Base-by-base conservation (phyloP, 1,140 invertebrate species). In the Ericerus pela region DNA sequence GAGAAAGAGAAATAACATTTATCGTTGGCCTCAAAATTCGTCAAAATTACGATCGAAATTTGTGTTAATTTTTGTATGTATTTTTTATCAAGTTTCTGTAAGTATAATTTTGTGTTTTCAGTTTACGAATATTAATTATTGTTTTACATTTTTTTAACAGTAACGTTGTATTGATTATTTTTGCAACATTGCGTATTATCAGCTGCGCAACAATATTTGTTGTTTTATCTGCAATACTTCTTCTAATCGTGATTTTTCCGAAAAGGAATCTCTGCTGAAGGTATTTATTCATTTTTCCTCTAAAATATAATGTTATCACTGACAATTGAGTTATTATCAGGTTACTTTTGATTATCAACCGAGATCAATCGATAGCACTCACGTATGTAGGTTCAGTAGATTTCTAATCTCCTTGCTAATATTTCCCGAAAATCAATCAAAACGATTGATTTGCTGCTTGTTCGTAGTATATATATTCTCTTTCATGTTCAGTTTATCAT, bases 21-120 rank as follows among this genome's bases (percentile, higher is more conserved):
- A 47, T 47, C 41, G 41, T 10, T 47, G 41, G 41, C 41, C 41
- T 47, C 41, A 47, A 47, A 47, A 47, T 47, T 47, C 41, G 22
- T 47, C 26, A 18, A 47, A n/a, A n/a, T n/a, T n/a, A n/a, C n/a
- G n/a, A n/a, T n/a, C n/a, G n/a, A n/a, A 47, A 8, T 47, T 47
- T 47, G 26, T 16, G n/a, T 47, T 47, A 24, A 24, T 47, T 3
- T 47, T 47, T 47, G 22, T 47, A 24, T 47, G 4, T 5, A 47
- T 47, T 47, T 47, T 47, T 47, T 47, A 47, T 47, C 41, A 24
- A 24, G 4, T 47, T 14, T 47, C 26, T 24, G 20, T 47, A 22
- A 24, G 26, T 5, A 14, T 5, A 47, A 24, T 47, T 5, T 38
- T 47, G 41, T 47, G 41, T 47, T 47, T 47, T 47, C 41, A 10